Base-by-base conservation (phyloP, 1,140 invertebrate species). In the Lepidotrigona ventralis region DNA sequence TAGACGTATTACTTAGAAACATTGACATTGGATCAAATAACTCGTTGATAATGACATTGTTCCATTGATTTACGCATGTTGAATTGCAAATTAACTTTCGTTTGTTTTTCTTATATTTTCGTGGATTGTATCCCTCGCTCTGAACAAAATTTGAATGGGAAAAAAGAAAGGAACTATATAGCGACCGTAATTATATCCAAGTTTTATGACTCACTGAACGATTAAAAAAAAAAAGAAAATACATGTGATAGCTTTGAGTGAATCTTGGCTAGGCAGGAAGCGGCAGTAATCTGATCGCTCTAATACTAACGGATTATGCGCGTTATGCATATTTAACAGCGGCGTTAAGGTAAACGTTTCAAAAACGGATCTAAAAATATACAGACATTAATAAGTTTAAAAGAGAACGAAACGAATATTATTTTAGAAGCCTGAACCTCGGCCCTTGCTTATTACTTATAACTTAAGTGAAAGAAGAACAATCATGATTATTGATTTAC, bases 391-490 rank as follows among this genome's bases (percentile, higher is more conserved):
- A 33, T 66, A 51, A 21, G 19, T 23, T 26, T 23, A 0, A 53
- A 70, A 29, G 11, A 11, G 33, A n/a, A 54, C 54, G 21, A 23
- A 58, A 75, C 23, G 15, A 63, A 71, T 19, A 26, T 33, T 72
- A 71, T n/a, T 19, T 6, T 12, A 84, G 58, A 83, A 23, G 68
- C 78, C 56, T 71, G 76, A 88, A 88, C 86, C 86, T 88, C 86
- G 86, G 73, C 85, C 85, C 86, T 87, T 86, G 56, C 14, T 63
- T 64, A 1, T 53, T 26, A 33, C n/a, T n/a, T 33, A 69, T 63
- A 17, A 68, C 54, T 74, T 64, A 33, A n/a, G 54, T 66, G 21
- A 46, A n/a, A n/a, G 54, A 53, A 33, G 12, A 9, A 60, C 5
- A 17, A 53, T 33, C 11, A 29, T 19, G 26, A 66, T 11, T 26